A percentile compares a stretch with the other conserved stretches of the same genome.
Conservation (phyloP, 1,140 invertebrate genomes). For the Lasioglossum albipes region DNA sequence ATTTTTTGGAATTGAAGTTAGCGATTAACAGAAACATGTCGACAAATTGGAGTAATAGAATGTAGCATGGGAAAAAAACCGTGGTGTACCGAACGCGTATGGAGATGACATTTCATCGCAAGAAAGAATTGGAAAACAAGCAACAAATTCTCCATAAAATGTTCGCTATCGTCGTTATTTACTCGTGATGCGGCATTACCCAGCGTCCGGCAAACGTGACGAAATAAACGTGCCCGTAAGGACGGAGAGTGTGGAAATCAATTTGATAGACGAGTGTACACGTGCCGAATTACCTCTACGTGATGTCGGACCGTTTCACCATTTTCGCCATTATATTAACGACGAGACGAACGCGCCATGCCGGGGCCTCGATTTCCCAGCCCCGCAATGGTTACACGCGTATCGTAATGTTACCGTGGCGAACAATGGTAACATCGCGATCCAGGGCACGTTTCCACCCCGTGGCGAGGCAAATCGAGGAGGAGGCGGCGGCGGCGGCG, state of each 20-base stretch:
- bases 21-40: too few species aligned
- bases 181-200: constrained; percentile 10
- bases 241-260: constrained; percentile 76
- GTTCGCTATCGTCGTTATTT: constrained; percentile 20
- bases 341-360: constrained; percentile 66
- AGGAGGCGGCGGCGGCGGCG: constrained; percentile 7
- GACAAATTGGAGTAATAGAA: too few species aligned
- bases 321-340: constrained; percentile 79
- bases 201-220: constrained; percentile 52
- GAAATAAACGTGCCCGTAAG: constrained; percentile 59
- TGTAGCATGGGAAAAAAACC: too few species aligned
- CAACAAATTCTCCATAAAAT: background rate
- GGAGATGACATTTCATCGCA: background rate
- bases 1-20: too few species aligned
- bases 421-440: constrained; percentile 71
- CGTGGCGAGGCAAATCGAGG: constrained; percentile 52
- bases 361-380: constrained; percentile 52
- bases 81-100: background rate
- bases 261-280: constrained; percentile 78
- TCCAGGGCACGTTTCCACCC: constrained; percentile 74
- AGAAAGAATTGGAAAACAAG: too few species aligned
- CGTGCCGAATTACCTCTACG: constrained; percentile 81
- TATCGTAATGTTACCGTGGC: constrained; percentile 68
- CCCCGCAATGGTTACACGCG: constrained; percentile 57
- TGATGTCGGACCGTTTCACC: constrained; percentile 79